A percentile compares a stretch with the other conserved stretches of the same genome.
Evolutionary conservation across 2,113 vertebrate genomes (phyloP).

Genomic region (Peucedramus taeniatus): DNA sequence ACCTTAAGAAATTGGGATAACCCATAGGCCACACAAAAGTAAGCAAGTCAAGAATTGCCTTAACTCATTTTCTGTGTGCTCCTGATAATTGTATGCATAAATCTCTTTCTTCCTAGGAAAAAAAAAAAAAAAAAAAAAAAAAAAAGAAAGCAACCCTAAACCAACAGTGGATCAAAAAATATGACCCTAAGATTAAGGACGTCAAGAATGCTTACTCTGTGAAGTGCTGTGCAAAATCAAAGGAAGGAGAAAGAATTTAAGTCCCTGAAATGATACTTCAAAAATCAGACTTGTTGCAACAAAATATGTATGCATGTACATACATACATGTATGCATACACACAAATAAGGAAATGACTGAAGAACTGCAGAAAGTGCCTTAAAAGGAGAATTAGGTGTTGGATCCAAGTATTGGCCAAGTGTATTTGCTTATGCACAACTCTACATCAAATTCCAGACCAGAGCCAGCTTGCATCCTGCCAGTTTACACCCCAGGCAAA

Average conservation of each 20-base stretch:
- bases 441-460: constrained; percentile 24
- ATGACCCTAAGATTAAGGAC: neutral
- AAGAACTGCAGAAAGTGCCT: constrained; percentile 25
- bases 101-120: neutral
- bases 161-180: neutral
- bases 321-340: neutral
- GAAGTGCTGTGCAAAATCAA: neutral
- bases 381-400: constrained; percentile 20
- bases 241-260: neutral
- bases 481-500: constrained; percentile 51
- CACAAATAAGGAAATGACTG: neutral
- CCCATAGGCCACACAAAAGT: neutral
- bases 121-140: neutral
- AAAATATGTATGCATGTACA: neutral
- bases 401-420: constrained; percentile 17
- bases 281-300: neutral
- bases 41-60: neutral
- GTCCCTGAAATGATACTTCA: neutral
- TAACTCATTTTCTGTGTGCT: neutral
- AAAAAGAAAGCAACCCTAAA: neutral
- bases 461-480: constrained; percentile 38
- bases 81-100: neutral
- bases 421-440: constrained; percentile 28
- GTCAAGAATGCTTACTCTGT: neutral
- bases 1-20: neutral